A percentile compares a stretch with the other conserved stretches of the same genome.
These are phyloP conservation scores for Lacerta bilineata DNA, from an alignment of 2,797 vertebrate species.

Conservation along the genomic window DNA sequence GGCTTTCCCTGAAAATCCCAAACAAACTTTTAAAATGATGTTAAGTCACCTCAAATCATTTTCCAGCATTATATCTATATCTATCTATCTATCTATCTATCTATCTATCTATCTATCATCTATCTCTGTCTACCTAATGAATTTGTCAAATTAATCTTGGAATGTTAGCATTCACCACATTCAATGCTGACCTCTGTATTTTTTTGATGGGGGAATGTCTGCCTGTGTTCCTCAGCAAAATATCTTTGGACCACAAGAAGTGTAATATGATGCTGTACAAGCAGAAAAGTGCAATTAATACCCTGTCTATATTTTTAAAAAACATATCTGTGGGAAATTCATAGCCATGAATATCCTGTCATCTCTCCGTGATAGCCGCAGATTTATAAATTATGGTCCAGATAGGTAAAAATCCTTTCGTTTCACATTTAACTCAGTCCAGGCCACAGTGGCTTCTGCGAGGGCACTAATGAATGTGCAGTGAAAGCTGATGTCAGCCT, in stretches of 20 bases:
- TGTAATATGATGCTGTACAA: constrained; percentile 34
- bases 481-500: constrained; percentile 32
- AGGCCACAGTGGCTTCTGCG: constrained; percentile 51
- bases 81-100: too few species aligned
- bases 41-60: not conserved
- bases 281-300: constrained; percentile 48
- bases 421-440: constrained; percentile 56
- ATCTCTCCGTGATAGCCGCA: constrained; percentile 49
- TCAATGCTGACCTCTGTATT: not conserved
- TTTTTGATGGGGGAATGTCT: not conserved
- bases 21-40: not conserved
- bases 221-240: not conserved
- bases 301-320: constrained; percentile 39
- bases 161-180: not conserved
- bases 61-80: not conserved
- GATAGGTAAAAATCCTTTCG: constrained; percentile 69
- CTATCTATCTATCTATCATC: too few species aligned
- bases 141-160: not conserved
- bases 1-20: not conserved
- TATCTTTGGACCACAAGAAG: constrained; percentile 32
- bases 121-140: not conserved
- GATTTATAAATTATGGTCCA: constrained; percentile 60
- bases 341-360: constrained; percentile 58
- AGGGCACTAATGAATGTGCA: constrained; percentile 65
- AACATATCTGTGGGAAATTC: constrained; percentile 57